phyloP scores from a whole-genome alignment of 2,113 vertebrate genomes.

The Anarrhichthys ocellatus region DNA sequence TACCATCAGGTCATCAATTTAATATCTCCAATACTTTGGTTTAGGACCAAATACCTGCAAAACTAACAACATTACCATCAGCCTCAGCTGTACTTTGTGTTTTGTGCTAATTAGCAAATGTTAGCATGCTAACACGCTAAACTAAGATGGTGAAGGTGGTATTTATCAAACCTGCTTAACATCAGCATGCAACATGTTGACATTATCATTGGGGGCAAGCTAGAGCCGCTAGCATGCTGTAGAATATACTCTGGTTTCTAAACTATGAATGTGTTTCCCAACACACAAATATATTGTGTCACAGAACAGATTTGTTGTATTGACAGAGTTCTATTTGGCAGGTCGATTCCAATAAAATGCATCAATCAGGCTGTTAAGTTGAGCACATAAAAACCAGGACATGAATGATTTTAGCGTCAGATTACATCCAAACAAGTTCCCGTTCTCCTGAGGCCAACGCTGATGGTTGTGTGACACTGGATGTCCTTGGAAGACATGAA shows the following conservation, averaged over 20 bases:
- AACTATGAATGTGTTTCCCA: background rate
- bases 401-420: constrained; percentile 28
- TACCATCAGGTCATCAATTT: background rate
- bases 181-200: background rate
- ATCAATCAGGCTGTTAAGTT: background rate
- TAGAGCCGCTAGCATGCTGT: background rate
- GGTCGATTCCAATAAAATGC: background rate
- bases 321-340: background rate
- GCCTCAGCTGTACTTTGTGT: background rate
- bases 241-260: background rate
- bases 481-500: constrained; percentile 62
- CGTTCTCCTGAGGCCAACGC: constrained; percentile 33
- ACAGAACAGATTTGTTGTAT: background rate
- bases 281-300: background rate
- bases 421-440: constrained; percentile 58
- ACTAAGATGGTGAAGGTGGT: background rate
- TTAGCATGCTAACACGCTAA: background rate
- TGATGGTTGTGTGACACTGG: constrained; percentile 53
- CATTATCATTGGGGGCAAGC: background rate
- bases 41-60: background rate
- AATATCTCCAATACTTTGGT: background rate
- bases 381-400: constrained; percentile 41
- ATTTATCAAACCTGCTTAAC: background rate
- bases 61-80: background rate
- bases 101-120: background rate